These are phyloP conservation scores for Mus caroli DNA, from an alignment of 2,797 vertebrate species.

Conservation along the genomic window DNA sequence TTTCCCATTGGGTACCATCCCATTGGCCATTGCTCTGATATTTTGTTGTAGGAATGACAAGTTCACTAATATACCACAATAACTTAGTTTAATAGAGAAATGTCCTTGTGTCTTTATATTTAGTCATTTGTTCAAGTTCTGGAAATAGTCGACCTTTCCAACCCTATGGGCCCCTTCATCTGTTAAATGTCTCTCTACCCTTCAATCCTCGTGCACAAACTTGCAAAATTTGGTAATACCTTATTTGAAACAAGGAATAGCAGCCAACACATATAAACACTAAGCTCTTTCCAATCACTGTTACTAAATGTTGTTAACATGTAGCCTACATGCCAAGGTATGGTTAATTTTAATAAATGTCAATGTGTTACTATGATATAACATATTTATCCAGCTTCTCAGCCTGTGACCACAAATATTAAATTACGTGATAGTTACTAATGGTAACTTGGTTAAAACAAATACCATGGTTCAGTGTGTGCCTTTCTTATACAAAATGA, in stretches of 20 bases:
- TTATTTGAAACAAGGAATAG: constrained; percentile 48
- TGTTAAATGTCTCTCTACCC: constrained; percentile 2
- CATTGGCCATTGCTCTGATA: background rate
- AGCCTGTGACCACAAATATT: constrained; percentile 12
- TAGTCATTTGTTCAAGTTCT: constrained; percentile 44
- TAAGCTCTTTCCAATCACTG: constrained; percentile 37
- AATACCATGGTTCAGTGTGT: background rate
- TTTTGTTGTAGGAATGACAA: background rate
- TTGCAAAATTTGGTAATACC: constrained; percentile 33
- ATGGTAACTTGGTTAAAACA: constrained; percentile 45
- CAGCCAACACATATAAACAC: constrained; percentile 59
- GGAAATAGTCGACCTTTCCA: constrained; percentile 45
- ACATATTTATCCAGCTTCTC: constrained; percentile 53
- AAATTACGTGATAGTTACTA: constrained; percentile 31
- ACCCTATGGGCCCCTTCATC: background rate
- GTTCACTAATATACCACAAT: background rate
- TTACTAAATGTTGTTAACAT: constrained; percentile 48
- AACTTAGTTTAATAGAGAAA: constrained; percentile 3
- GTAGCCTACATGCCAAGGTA: constrained; percentile 35
- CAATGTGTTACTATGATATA: constrained; percentile 57
- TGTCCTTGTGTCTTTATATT: background rate
- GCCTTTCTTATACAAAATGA: background rate
- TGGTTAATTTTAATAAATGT: constrained; percentile 60
- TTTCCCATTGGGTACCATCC: background rate
- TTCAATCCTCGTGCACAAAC: constrained; percentile 35